These are phyloP conservation scores for Chaetodon auriga DNA, from an alignment of 2,113 vertebrate species.

Conservation along the genomic window DNA sequence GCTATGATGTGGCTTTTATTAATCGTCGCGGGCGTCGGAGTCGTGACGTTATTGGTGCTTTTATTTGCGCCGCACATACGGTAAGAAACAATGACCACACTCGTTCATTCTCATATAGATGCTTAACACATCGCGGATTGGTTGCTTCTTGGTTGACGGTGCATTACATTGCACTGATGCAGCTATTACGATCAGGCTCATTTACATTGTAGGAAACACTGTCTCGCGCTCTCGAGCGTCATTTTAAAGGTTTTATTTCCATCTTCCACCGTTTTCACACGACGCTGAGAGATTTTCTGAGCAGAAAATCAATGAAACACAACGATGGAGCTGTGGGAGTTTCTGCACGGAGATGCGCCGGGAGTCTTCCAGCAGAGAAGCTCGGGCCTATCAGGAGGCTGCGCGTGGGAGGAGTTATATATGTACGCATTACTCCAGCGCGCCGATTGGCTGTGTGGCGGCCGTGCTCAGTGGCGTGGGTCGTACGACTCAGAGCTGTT, in stretches of 20 bases:
- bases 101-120: not conserved
- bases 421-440: constrained; percentile 14
- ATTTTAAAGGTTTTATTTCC: not conserved
- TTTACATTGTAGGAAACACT: not conserved
- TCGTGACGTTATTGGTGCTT: constrained; percentile 82
- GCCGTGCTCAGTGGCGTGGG: constrained; percentile 52
- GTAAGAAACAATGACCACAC: constrained; percentile 72
- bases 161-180: constrained; percentile 29
- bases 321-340: constrained; percentile 54
- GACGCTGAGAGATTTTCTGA: not conserved
- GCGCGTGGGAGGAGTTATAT: constrained; percentile 71
- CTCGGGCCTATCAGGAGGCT: constrained; percentile 66
- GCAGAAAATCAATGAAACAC: constrained; percentile 45
- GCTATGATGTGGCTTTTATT: constrained; percentile 72
- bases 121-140: constrained; percentile 3
- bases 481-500: constrained; percentile 42
- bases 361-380: constrained; percentile 51
- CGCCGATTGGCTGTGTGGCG: constrained; percentile 70
- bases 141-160: constrained; percentile 41
- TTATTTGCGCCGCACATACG: constrained; percentile 87
- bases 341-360: constrained; percentile 33
- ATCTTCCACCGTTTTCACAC: not conserved
- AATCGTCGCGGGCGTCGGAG: constrained; percentile 78
- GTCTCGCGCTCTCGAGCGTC: not conserved
- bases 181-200: not conserved